Base-by-base conservation (phyloP, 2,797 vertebrate species). In the Myripristis jacobus region DNA sequence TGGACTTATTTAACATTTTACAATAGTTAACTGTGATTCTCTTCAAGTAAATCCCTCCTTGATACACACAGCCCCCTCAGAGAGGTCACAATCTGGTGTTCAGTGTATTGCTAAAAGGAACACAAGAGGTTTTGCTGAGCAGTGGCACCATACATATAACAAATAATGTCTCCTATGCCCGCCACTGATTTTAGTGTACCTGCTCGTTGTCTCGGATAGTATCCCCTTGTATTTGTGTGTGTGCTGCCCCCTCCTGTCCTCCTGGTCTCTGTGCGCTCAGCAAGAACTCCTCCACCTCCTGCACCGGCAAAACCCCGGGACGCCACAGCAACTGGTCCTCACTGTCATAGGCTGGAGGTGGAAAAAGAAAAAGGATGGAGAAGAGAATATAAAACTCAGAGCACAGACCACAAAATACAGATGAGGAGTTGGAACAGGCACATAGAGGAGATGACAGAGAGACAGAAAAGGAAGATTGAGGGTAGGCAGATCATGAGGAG, bases 251-350 rank as follows among this genome's bases (percentile, higher is more conserved):
- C 85, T 94, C 92, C 0, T 95, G 94, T 88, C 91, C 88, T 13
- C 82, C 75, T 27, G 92, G 90, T 76, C 90, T 95, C 74, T 96
- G 94, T 0, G 94, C 95, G 1, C 92, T 91, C 75, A 95, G 93
- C 43, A 98, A 90, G 82, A 97, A 99, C 57, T 95, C 94, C 55
- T 98, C 96, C 43, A 98, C 96, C 34, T 95, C 94, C 25, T 89
- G 87, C 77, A 93, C 89, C 0, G 96, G 93, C 18, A 99, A 92
- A 70, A 95, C 80, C 21, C 73, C 94, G 0, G 97, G 96, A 58
- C 87, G 95, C 97, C 97, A 98, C 41, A 98, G 92, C 85, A 98
- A 83, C 93, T 98, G 97, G 92, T 98, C 97, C 46, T 96, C 95
- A 0, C 92, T 93, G 81, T 95, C 96, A 46, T 95, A 95, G 66